These are phyloP conservation scores for Ormyrus nitidulus DNA, from an alignment of 2,888 invertebrate genomes.

Conservation along the genomic window DNA sequence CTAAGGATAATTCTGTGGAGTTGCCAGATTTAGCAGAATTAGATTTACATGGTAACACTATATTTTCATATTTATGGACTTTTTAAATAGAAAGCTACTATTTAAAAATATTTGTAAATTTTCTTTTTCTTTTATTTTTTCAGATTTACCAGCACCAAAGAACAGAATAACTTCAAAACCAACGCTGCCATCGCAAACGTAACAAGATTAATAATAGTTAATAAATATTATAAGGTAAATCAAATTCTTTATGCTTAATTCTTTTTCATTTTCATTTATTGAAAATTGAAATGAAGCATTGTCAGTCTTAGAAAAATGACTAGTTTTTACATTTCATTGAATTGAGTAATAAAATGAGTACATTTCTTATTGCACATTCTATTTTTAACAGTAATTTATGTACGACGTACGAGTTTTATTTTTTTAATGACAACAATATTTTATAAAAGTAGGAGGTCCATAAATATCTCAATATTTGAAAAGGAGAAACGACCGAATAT, in stretches of 20 bases:
- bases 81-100: conserved; percentile 5
- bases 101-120: not conserved
- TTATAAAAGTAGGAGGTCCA: conserved; percentile 3
- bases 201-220: not conserved
- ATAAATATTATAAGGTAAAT: conserved; percentile 28
- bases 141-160: conserved; percentile 60
- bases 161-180: conserved; percentile 35
- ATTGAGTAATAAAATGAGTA: conserved; percentile 11
- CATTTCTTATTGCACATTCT: conserved; percentile 12
- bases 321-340: conserved; percentile 33
- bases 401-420: not conserved
- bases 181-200: not conserved
- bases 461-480: not conserved
- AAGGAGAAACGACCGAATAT: conserved; percentile 3
- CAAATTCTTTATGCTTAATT: conserved; percentile 10
- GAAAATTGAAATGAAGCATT: conserved; percentile 43
- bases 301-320: conserved; percentile 55
- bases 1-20: conserved; percentile 48
- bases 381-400: not conserved
- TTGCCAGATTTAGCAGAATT: conserved; percentile 64
- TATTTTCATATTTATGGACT: not conserved
- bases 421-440: not conserved
- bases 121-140: conserved; percentile 40
- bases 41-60: conserved; percentile 64
- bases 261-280: conserved; percentile 28